A percentile compares a stretch with the other conserved stretches of the same genome.
Conservation (phyloP, 2,888 invertebrate species). For the Agonopterix arenella region DNA sequence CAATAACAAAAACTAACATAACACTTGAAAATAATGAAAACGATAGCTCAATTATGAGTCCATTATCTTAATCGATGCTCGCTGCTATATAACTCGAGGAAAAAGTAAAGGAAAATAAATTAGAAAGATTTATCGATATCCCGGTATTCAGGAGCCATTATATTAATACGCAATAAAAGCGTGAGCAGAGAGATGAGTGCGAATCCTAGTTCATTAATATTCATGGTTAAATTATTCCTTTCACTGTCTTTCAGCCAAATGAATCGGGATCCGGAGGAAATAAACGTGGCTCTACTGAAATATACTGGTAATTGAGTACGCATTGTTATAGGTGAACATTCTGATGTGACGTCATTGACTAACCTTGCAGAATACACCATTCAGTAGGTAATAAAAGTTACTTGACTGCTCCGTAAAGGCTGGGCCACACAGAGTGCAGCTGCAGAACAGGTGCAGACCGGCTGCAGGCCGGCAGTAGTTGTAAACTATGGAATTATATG, state of each 20-base stretch:
- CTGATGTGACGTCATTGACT: no score
- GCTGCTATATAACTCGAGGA: slow-evolving; percentile 5
- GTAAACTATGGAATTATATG: no score
- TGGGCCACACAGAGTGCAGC: no score
- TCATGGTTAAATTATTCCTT: slow-evolving; percentile 65
- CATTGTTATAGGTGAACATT: not conserved
- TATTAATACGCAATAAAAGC: slow-evolving; percentile 59
- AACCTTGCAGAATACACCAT: no score
- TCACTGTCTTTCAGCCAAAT: slow-evolving; percentile 56
- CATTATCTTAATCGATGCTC: slow-evolving; percentile 4
- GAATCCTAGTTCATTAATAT: slow-evolving; percentile 64
- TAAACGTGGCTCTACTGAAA: slow-evolving; percentile 41
- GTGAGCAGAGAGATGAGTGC: slow-evolving; percentile 48
- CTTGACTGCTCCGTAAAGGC: no score
- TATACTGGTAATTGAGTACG: slow-evolving; percentile 26
- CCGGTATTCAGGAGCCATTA: slow-evolving; percentile 41
- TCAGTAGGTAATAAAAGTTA: no score
- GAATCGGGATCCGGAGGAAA: slow-evolving; percentile 50
- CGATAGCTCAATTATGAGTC: not conserved
- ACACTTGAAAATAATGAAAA: no score
- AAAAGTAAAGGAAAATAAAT: slow-evolving; percentile 23
- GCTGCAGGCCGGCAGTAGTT: no score
- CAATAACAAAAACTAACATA: no score
- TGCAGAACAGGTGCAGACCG: no score
- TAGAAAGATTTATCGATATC: slow-evolving; percentile 41